phyloP scores from a whole-genome alignment of 2,113 vertebrate species.

The Pelodiscus sinensis region DNA sequence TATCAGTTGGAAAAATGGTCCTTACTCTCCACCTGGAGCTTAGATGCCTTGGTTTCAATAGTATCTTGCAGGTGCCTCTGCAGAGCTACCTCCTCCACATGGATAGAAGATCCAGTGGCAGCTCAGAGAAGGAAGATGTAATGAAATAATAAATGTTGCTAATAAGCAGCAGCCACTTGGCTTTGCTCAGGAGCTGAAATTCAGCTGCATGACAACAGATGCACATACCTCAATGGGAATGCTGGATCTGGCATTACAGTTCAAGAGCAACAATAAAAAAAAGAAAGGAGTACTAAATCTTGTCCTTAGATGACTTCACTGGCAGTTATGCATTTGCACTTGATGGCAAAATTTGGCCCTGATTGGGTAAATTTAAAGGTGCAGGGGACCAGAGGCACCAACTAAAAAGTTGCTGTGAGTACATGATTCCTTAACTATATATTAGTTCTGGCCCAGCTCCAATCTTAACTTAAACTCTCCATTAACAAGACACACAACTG shows the following conservation, averaged over 20 bases:
- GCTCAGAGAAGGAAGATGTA: not conserved
- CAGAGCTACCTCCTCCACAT: not conserved
- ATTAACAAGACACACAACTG: not conserved
- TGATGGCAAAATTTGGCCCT: not conserved
- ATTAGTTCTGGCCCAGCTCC: not conserved
- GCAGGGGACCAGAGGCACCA: not conserved
- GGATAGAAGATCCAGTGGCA: not conserved
- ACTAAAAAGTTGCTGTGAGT: not conserved
- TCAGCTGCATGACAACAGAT: fast-evolving
- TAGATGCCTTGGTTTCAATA: not conserved
- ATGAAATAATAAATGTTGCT: not conserved
- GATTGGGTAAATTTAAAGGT: not conserved
- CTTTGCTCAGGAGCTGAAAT: not conserved
- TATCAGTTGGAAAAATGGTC: no score
- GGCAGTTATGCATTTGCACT: not conserved
- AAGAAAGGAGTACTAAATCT: not conserved
- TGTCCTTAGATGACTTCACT: not conserved
- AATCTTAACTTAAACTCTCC: not conserved
- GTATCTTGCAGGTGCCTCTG: not conserved
- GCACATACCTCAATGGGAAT: not conserved
- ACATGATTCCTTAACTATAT: not conserved
- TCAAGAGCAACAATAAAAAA: not conserved
- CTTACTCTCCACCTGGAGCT: not conserved
- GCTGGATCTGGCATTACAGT: not conserved
- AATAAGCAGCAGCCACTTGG: not conserved